Conservation (phyloP, 2,797 vertebrate genomes). For the Phoxinus dragarum region DNA sequence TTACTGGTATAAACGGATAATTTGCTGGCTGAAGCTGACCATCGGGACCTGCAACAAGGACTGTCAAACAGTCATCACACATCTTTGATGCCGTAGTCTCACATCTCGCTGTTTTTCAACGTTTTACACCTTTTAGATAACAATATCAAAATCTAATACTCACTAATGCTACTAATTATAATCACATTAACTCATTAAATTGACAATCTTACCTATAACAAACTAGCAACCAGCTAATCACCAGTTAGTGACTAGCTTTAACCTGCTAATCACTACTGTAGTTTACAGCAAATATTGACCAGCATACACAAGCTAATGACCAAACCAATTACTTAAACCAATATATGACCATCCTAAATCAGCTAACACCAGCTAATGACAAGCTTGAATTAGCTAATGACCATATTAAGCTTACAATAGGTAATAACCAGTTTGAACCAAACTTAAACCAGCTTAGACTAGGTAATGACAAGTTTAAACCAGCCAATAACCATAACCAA, state of each 20-base stretch:
- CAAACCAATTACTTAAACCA: neutral
- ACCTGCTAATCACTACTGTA: neutral
- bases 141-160: neutral
- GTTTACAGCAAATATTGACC: neutral
- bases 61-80: neutral
- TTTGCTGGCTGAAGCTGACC: neutral
- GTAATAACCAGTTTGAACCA: neutral
- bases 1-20: neutral
- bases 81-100: neutral
- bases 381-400: neutral
- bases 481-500: neutral
- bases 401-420: neutral
- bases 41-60: neutral
- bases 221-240: neutral
- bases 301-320: conserved; percentile 6
- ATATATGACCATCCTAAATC: neutral
- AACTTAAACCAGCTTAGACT: neutral
- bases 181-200: neutral
- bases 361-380: neutral
- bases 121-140: neutral
- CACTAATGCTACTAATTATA: neutral
- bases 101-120: neutral
- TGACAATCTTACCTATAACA: neutral
- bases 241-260: neutral
- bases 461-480: neutral